These are phyloP conservation scores for Catharus bicknelli DNA, from an alignment of 2,113 vertebrate species.

Conservation along the genomic window DNA sequence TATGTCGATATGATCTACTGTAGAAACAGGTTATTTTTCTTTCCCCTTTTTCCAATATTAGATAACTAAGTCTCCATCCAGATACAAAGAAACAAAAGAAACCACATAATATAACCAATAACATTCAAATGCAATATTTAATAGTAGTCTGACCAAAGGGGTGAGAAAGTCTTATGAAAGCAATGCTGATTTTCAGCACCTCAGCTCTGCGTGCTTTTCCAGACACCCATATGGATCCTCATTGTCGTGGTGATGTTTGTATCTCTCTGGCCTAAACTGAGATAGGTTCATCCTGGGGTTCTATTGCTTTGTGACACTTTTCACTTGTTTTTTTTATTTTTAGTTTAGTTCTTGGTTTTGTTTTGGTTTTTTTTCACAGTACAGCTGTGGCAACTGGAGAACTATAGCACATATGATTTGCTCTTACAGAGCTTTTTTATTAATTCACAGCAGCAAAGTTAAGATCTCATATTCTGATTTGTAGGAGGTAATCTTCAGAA, in stretches of 20 bases:
- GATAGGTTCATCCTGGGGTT: not conserved
- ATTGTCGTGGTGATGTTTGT: rapidly evolving
- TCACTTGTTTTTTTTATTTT: not conserved
- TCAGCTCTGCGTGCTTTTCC: not conserved
- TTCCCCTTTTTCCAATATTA: slow-evolving; percentile 18
- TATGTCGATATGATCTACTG: slow-evolving; percentile 42
- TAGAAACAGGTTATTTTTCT: slow-evolving; percentile 44
- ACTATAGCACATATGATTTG: slow-evolving; percentile 1
- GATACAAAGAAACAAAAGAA: slow-evolving; percentile 56
- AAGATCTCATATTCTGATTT: slow-evolving; percentile 34
- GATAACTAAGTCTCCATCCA: slow-evolving; percentile 18
- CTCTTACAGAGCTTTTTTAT: slow-evolving; percentile 28
- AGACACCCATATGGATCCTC: not conserved
- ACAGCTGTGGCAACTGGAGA: not conserved
- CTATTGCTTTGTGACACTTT: not conserved
- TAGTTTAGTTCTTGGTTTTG: too few relatives aligned
- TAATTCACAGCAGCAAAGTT: slow-evolving; percentile 45
- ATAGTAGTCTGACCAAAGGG: not conserved
- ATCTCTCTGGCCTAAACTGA: not conserved
- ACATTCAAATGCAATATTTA: not conserved
- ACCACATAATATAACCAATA: not conserved
- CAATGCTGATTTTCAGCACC: not conserved
- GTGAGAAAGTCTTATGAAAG: not conserved
- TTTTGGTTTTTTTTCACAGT: not conserved
- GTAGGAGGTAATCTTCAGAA: slow-evolving; percentile 46